Percentiles rank a stretch among this genome's conserved stretches.
phyloP scores from a whole-genome alignment of 2,113 vertebrate genomes.

The Xiphophorus couchianus region DNA sequence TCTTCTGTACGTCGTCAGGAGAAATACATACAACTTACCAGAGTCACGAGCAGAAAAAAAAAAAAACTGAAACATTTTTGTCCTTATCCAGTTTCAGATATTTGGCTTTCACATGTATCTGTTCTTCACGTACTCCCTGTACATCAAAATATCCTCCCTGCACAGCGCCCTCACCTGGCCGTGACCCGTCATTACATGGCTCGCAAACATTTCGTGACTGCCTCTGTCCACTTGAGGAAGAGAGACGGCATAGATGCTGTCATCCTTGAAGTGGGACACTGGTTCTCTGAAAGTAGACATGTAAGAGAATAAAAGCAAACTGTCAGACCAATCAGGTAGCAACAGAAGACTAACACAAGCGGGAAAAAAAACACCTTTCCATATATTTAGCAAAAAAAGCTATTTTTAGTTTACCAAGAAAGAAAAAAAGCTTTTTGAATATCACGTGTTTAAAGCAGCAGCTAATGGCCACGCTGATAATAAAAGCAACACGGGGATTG shows the following conservation, averaged over 20 bases:
- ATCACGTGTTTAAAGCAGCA: neutral
- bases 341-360: neutral
- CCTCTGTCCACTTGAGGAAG: conserved; percentile 84
- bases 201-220: conserved; percentile 87
- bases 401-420: neutral
- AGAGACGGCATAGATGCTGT: conserved; percentile 88
- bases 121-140: conserved; percentile 93
- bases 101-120: conserved; percentile 84
- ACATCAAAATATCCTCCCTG: conserved; percentile 87
- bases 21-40: neutral
- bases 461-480: neutral
- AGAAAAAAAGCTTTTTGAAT: neutral
- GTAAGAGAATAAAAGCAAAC: neutral
- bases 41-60: neutral
- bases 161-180: conserved; percentile 85
- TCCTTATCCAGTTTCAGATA: neutral
- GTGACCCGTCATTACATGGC: conserved; percentile 84
- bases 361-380: no score
- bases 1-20: neutral
- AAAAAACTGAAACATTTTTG: neutral
- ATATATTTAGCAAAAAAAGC: neutral
- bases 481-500: conserved; percentile 19
- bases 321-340: neutral
- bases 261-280: conserved; percentile 87
- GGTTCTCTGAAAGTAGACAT: conserved; percentile 76